Conservation (phyloP, 1,140 invertebrate genomes). For the Rhizoglyphus robini region DNA sequence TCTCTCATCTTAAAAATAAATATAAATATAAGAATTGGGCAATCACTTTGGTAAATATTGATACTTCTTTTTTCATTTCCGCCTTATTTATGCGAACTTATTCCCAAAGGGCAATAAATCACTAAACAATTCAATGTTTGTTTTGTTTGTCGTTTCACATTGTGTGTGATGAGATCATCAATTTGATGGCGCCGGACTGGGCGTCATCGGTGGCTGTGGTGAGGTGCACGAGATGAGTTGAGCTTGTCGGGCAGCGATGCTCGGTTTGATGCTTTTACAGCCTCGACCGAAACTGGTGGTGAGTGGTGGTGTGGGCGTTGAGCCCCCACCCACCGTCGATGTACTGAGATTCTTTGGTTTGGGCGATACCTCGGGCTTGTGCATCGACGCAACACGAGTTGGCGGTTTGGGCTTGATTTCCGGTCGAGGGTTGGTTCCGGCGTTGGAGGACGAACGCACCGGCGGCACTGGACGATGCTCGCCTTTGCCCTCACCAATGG, state of each 20-base stretch:
- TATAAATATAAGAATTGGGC: no score
- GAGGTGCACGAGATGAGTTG: neutral
- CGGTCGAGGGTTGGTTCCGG: neutral
- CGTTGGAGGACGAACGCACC: neutral
- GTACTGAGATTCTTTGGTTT: slow-evolving; percentile 1
- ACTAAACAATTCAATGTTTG: neutral
- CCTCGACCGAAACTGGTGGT: neutral
- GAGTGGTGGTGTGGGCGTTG: neutral
- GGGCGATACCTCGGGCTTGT: slow-evolving; percentile 7
- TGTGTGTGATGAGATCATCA: neutral
- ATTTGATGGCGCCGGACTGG: slow-evolving; percentile 8
- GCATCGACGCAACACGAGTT: neutral
- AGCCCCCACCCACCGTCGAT: neutral
- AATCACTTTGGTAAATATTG: no score
- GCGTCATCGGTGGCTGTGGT: slow-evolving; percentile 6
- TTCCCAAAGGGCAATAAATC: neutral
- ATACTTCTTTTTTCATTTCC: no score
- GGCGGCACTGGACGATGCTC: slow-evolving; percentile 5
- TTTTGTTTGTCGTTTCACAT: neutral
- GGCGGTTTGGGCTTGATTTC: slow-evolving; percentile 6
- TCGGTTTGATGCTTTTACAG: neutral
- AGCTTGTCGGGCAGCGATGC: neutral
- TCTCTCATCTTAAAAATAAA: no score
- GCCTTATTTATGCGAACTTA: no score
- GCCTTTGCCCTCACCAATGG: neutral